Conservation (phyloP, 2,888 invertebrate genomes). For the Euclidia mi region DNA sequence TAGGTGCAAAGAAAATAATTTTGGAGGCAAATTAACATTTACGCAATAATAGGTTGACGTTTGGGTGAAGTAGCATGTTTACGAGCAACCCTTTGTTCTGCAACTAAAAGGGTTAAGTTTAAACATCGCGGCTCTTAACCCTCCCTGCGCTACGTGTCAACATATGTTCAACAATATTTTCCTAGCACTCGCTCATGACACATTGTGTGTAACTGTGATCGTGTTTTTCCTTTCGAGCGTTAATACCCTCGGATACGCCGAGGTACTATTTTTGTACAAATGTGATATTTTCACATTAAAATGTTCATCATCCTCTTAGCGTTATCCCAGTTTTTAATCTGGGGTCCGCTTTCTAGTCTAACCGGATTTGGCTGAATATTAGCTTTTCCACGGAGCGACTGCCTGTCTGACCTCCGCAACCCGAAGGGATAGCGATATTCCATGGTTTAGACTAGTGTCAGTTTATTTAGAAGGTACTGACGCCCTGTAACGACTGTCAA, state of each 20-base stretch:
- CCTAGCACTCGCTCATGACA: conserved; percentile 48
- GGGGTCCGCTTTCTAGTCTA: no score
- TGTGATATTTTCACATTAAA: conserved; percentile 40
- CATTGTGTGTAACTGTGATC: conserved; percentile 54
- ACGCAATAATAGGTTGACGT: conserved; percentile 64
- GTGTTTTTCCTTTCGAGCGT: conserved; percentile 47
- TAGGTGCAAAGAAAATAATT: conserved; percentile 70
- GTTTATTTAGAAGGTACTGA: no score
- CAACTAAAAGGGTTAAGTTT: conserved; percentile 80
- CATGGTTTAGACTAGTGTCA: no score
- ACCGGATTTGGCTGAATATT: no score
- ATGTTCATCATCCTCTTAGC: no score
- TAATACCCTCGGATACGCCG: conserved; percentile 43
- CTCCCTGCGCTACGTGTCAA: conserved; percentile 64
- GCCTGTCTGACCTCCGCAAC: no score
- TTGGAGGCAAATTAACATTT: conserved; percentile 69
- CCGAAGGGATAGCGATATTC: no score
- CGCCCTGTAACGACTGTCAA: no score
- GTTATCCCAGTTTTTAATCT: no score
- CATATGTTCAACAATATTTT: conserved; percentile 67
- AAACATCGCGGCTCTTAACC: conserved; percentile 75
- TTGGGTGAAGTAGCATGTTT: conserved; percentile 62
- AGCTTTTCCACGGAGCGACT: no score
- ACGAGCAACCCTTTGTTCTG: conserved; percentile 73
- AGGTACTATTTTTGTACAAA: conserved; percentile 38